Evolutionary conservation across 1,140 invertebrate genomes (phyloP).

Genomic region (Artemia franciscana): DNA sequence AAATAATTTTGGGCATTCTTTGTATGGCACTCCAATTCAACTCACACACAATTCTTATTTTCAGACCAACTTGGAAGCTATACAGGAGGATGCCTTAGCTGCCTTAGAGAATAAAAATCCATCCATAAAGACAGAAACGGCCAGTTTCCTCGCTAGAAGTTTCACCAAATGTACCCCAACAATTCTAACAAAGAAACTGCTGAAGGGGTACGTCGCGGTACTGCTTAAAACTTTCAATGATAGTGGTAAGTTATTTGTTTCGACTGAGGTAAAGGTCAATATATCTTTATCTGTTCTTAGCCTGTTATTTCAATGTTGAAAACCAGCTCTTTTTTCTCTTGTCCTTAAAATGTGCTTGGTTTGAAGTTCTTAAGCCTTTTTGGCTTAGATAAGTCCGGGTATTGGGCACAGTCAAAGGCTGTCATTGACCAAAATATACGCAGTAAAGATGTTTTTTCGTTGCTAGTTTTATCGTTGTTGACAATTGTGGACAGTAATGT

Average conservation of each 20-base stretch:
- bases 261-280: too few species aligned
- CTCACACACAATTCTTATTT: slow-evolving; percentile 13
- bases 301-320: too few species aligned
- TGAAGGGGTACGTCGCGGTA: slow-evolving; percentile 57
- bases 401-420: too few species aligned
- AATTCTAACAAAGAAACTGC: slow-evolving; percentile 68
- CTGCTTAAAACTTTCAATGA: slow-evolving; percentile 69
- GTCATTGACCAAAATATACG: too few species aligned
- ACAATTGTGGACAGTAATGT: too few species aligned
- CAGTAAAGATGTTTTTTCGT: too few species aligned
- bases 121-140: slow-evolving; percentile 72
- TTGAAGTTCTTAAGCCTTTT: not conserved
- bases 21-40: too few species aligned
- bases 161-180: slow-evolving; percentile 53
- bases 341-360: not conserved
- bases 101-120: slow-evolving; percentile 88
- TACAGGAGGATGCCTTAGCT: slow-evolving; percentile 58
- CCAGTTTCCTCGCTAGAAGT: slow-evolving; percentile 58
- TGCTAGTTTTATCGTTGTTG: too few species aligned
- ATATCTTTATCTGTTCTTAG: too few species aligned
- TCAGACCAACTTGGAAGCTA: slow-evolving; percentile 58
- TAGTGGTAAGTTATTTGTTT: slow-evolving; percentile 27
- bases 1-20: too few species aligned
- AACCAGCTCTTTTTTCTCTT: slow-evolving; percentile 1
- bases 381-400: not conserved